Conservation (phyloP, 2,797 vertebrate genomes). For the Danio aesculapii region DNA sequence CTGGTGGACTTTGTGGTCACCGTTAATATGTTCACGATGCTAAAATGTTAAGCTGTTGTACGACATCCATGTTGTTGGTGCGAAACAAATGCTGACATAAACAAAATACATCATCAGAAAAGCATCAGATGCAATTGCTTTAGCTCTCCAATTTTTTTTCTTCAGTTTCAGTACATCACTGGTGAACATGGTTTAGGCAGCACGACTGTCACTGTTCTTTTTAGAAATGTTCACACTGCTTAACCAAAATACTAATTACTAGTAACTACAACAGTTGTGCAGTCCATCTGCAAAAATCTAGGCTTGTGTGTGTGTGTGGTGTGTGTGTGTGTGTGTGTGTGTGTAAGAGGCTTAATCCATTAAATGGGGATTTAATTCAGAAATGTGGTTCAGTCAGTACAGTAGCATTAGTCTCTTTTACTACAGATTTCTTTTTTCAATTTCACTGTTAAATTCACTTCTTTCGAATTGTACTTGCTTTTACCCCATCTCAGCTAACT, state of each 20-base stretch:
- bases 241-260: not conserved
- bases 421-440: not conserved
- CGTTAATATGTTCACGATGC: not conserved
- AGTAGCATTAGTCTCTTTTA: not conserved
- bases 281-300: not conserved
- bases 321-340: no score
- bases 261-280: not conserved
- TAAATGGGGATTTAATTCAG: constrained; percentile 16
- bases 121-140: no score
- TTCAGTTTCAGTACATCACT: not conserved
- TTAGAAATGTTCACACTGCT: not conserved
- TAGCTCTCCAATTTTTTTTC: no score
- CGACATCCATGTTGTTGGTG: not conserved
- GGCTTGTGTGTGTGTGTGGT: not conserved
- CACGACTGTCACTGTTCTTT: not conserved
- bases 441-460: not conserved
- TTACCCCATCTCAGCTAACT: not conserved
- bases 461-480: not conserved
- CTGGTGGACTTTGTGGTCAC: not conserved
- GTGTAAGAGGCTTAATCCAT: constrained; percentile 17
- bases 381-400: constrained; percentile 10
- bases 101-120: not conserved
- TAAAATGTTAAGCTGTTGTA: not conserved
- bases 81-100: not conserved
- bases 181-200: not conserved